Conservation (phyloP, 2,113 vertebrate genomes). For the Prunella fulvescens region DNA sequence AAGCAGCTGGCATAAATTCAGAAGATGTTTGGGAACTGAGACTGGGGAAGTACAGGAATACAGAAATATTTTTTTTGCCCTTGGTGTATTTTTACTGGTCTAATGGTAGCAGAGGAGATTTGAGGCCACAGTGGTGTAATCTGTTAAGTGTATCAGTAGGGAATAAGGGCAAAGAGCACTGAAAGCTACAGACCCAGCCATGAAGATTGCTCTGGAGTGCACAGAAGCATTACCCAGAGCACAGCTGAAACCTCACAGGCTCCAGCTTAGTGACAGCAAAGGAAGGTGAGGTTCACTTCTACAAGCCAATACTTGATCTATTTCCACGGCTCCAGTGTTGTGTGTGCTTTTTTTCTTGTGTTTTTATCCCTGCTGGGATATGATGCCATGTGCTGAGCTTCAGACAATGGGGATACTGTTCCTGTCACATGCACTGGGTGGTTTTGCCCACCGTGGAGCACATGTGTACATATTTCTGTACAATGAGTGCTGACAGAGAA, state of each 20-base stretch:
- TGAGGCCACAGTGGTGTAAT: not conserved
- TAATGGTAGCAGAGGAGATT: not conserved
- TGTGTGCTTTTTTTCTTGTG: not conserved
- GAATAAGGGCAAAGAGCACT: not conserved
- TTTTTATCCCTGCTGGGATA: not conserved
- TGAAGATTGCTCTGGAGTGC: not conserved
- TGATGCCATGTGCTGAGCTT: not conserved
- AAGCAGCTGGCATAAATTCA: slow-evolving; percentile 48
- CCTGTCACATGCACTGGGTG: not conserved
- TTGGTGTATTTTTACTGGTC: not conserved
- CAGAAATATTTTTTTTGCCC: not conserved
- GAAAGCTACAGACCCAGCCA: not conserved
- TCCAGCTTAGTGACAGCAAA: not conserved
- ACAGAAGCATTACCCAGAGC: not conserved
- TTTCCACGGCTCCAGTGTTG: not conserved
- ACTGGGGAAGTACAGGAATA: not conserved
- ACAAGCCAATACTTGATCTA: not conserved
- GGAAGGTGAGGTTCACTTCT: not conserved
- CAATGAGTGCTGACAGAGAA: not conserved
- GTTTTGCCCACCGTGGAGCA: not conserved
- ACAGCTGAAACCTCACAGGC: not conserved
- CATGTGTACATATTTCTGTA: not conserved
- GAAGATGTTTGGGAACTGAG: not conserved
- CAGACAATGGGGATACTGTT: not conserved
- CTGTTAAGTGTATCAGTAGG: not conserved